Evolutionary conservation across 2,888 invertebrate genomes (phyloP).

Genomic region (Melitaea athalia): DNA sequence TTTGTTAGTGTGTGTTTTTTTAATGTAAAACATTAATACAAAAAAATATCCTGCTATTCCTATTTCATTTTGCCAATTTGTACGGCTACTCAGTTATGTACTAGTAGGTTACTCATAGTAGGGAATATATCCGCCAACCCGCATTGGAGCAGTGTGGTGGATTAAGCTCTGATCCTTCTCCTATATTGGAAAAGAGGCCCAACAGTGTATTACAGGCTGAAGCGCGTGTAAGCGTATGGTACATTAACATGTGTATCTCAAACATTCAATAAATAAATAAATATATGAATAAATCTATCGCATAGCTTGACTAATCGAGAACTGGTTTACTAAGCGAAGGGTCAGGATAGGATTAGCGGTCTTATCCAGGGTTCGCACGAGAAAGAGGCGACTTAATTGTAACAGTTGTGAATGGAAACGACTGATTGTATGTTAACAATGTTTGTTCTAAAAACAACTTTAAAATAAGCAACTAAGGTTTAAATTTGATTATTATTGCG

Average conservation of each 20-base stretch:
- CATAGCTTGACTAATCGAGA: constrained; percentile 1
- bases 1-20: too few relatives aligned
- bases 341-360: constrained; percentile 47
- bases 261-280: not conserved
- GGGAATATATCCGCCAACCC: too few relatives aligned
- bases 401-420: constrained; percentile 45
- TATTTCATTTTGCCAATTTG: too few relatives aligned
- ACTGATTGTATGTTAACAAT: constrained; percentile 12
- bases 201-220: too few relatives aligned
- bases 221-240: too few relatives aligned
- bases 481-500: not conserved
- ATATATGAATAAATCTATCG: not conserved
- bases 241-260: not conserved
- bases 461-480: not conserved
- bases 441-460: not conserved
- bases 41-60: too few relatives aligned
- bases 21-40: too few relatives aligned
- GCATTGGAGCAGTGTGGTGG: too few relatives aligned
- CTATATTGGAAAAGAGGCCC: too few relatives aligned
- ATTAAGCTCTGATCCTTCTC: too few relatives aligned
- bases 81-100: too few relatives aligned
- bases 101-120: too few relatives aligned
- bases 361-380: constrained; percentile 44
- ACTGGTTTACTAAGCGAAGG: constrained; percentile 25
- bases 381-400: constrained; percentile 50